These are phyloP conservation scores for Aphaenogaster floridana DNA, from an alignment of 1,140 invertebrate genomes.

Conservation along the genomic window DNA sequence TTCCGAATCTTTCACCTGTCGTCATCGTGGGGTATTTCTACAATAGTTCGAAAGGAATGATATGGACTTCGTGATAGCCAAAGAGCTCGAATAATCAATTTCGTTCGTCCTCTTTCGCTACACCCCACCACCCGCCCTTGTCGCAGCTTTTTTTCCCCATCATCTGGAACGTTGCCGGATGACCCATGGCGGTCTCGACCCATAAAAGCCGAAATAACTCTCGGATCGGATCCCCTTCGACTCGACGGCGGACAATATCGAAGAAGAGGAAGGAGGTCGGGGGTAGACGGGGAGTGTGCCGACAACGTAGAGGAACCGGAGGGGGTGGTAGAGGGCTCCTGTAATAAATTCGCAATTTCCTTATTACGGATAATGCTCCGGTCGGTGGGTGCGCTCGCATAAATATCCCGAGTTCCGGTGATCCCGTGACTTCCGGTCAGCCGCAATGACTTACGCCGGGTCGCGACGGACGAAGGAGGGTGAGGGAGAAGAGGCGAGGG, in stretches of 20 bases:
- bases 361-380: slow-evolving; percentile 87
- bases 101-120: slow-evolving; percentile 45
- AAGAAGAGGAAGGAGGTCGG: slow-evolving; percentile 42
- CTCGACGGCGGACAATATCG: slow-evolving; percentile 72
- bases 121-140: slow-evolving; percentile 19
- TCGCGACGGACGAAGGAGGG: slow-evolving; percentile 60
- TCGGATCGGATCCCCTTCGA: slow-evolving; percentile 66
- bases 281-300: slow-evolving; percentile 28
- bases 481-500: background rate
- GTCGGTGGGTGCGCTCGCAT: slow-evolving; percentile 85
- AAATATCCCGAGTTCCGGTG: slow-evolving; percentile 87
- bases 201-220: slow-evolving; percentile 82
- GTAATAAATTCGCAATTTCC: slow-evolving; percentile 88
- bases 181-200: slow-evolving; percentile 75
- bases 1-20: slow-evolving; percentile 1
- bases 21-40: slow-evolving; percentile 24
- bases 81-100: slow-evolving; percentile 61
- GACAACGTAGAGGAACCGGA: slow-evolving; percentile 53
- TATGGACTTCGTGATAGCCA: slow-evolving; percentile 39
- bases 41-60: slow-evolving; percentile 14
- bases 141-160: slow-evolving; percentile 69
- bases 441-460: slow-evolving; percentile 83
- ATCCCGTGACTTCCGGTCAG: slow-evolving; percentile 85
- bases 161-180: slow-evolving; percentile 80
- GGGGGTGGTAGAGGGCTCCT: slow-evolving; percentile 60